Evolutionary conservation across 1,140 invertebrate genomes (phyloP).

Genomic region (Dreissena rostriformis): DNA sequence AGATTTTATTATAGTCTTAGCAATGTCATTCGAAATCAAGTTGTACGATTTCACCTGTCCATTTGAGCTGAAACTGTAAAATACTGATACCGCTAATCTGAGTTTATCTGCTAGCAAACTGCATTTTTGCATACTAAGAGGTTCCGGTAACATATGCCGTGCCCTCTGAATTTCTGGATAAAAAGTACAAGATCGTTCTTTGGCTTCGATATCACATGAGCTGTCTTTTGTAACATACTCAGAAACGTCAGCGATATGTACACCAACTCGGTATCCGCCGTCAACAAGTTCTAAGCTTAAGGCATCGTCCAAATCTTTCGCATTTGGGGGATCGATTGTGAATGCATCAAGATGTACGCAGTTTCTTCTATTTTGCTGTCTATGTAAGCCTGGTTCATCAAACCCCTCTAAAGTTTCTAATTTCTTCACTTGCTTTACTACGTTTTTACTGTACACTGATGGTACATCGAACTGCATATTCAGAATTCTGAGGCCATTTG

Average conservation of each 20-base stretch:
- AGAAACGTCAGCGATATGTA: constrained; percentile 78
- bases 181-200: constrained; percentile 66
- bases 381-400: constrained; percentile 80
- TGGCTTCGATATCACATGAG: constrained; percentile 71
- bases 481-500: constrained; percentile 24
- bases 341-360: constrained; percentile 84
- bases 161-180: constrained; percentile 65
- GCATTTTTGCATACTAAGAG: constrained; percentile 77
- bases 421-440: constrained; percentile 12
- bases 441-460: constrained; percentile 29
- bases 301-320: constrained; percentile 99
- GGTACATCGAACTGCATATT: constrained; percentile 45
- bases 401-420: not conserved
- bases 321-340: constrained; percentile 98
- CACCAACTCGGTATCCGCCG: constrained; percentile 59
- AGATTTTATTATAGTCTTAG: constrained; percentile 62
- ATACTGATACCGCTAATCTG: constrained; percentile 66
- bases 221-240: constrained; percentile 63
- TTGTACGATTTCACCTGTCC: constrained; percentile 22
- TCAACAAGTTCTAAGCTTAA: constrained; percentile 85
- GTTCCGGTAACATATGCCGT: constrained; percentile 78
- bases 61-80: constrained; percentile 59
- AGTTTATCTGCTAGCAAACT: constrained; percentile 75
- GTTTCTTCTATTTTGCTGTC: constrained; percentile 84
- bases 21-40: constrained; percentile 1